A percentile compares a stretch with the other conserved stretches of the same genome.
Evolutionary conservation across 2,797 vertebrate species (phyloP).

Genomic region (Chelidonichthys spinosus): DNA sequence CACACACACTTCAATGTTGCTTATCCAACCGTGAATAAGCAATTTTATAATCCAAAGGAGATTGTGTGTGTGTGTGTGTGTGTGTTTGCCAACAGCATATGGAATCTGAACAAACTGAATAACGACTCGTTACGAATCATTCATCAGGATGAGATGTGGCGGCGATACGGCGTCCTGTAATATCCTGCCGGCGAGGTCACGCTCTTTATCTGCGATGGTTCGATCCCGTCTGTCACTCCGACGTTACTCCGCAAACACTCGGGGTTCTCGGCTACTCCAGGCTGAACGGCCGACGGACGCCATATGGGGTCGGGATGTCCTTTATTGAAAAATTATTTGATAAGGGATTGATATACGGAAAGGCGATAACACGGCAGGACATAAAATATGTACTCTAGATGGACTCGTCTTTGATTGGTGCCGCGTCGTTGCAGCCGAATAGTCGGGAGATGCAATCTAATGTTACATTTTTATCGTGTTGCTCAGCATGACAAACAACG

Average conservation of each 20-base stretch:
- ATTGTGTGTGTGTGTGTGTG: constrained; percentile 21
- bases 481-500: no score
- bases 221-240: constrained; percentile 46
- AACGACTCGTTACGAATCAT: constrained; percentile 54
- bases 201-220: constrained; percentile 64
- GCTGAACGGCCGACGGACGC: constrained; percentile 24
- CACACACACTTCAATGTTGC: no score
- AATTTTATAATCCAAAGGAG: no score
- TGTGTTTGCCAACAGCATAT: constrained; percentile 48
- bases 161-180: constrained; percentile 62
- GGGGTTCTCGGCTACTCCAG: constrained; percentile 17
- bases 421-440: background rate
- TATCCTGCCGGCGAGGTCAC: constrained; percentile 53
- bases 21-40: no score
- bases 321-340: constrained; percentile 54
- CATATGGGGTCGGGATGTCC: constrained; percentile 47
- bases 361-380: constrained; percentile 24
- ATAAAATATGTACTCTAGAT: constrained; percentile 56
- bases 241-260: constrained; percentile 52
- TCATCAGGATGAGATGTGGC: constrained; percentile 60
- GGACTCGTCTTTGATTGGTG: constrained; percentile 2
- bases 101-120: constrained; percentile 66
- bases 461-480: no score
- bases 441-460: no score
- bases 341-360: constrained; percentile 47